These are phyloP conservation scores for Xenopus tropicalis DNA, from an alignment of 2,113 vertebrate genomes.

Conservation along the genomic window UCB_Xtro_10.0 CM004443.2:86172501-86173000, in stretches of 20 bases:
- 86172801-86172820: conserved; percentile 93
- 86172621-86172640: no score
- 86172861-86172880: conserved; percentile 82
- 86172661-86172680: conserved; percentile 67
- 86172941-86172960: conserved; percentile 72
- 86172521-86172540: conserved; percentile 5
- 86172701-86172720: conserved; percentile 86
- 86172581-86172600: not conserved
- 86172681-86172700: conserved; percentile 81
- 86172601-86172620: no score
- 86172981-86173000: conserved; percentile 64
- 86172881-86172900: conserved; percentile 88
- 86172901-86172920: conserved; percentile 84
- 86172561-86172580: no score
- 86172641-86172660: conserved; percentile 51
- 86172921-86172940: conserved; percentile 82
- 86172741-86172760: conserved; percentile 76
- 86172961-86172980: conserved; percentile 76
- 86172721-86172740: conserved; percentile 81
- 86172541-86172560: not conserved
- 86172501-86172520: not conserved
- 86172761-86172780: conserved; percentile 84
- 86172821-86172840: conserved; percentile 89
- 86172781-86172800: conserved; percentile 99
- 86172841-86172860: conserved; percentile 90